Conservation (phyloP, 2,113 vertebrate species). For the Australoheros scitulus region DNA sequence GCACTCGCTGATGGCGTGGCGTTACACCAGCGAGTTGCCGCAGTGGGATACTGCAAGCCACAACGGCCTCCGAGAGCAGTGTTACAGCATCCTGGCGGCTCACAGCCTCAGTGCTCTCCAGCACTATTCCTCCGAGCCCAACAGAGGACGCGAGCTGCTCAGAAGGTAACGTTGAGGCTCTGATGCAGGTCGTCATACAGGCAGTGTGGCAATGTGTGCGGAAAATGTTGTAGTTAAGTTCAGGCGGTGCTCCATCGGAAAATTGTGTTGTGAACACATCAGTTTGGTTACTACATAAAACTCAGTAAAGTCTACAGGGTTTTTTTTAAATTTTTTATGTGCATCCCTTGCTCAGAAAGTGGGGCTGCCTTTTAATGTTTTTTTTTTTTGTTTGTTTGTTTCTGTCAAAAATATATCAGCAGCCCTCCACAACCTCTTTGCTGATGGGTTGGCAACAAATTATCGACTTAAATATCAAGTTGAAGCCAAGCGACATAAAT, state of each 20-base stretch:
- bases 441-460: not conserved
- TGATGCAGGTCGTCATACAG: not conserved
- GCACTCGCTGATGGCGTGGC: constrained; percentile 71
- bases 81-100: constrained; percentile 66
- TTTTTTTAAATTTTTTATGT: too few relatives aligned
- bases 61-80: constrained; percentile 71
- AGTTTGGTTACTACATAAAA: not conserved
- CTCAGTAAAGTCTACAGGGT: too few relatives aligned
- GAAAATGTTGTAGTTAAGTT: not conserved
- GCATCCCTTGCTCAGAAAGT: too few relatives aligned
- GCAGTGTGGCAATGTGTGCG: not conserved
- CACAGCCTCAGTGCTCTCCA: constrained; percentile 67
- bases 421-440: not conserved
- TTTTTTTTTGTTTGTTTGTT: too few relatives aligned
- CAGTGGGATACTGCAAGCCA: constrained; percentile 77
- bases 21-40: constrained; percentile 73
- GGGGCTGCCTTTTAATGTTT: too few relatives aligned
- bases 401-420: not conserved
- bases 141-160: constrained; percentile 66
- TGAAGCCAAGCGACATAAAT: not conserved
- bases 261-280: not conserved
- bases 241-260: not conserved
- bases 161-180: constrained; percentile 60
- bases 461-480: not conserved
- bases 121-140: constrained; percentile 46